Base-by-base conservation (phyloP, 2,797 vertebrate species). In the Tokudaia tokunoshimensis region DNA sequence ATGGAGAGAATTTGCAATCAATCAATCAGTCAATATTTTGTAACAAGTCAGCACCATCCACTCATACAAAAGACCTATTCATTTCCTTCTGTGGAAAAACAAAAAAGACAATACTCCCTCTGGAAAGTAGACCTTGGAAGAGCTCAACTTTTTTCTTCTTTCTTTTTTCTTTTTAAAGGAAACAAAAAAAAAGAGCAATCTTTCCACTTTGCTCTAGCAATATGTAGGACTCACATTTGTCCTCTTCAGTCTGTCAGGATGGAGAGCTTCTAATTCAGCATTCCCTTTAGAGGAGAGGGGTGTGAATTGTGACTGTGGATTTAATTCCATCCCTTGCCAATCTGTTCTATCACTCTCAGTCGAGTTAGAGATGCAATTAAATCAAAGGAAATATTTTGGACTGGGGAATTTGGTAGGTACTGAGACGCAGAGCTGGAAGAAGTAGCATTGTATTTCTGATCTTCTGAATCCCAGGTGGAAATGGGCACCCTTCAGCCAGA, bases 1-100 rank as follows among this genome's bases (percentile, higher is more conserved):
- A 82, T 89, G 82, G 57, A 67, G 72, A 96, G 72, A 96, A 57
- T 88, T 93, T 81, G 20, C 1, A 61, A 84, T 31, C 87, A 52
- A 52, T 57, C 41, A 63, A 65, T 67, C 76, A 50, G 19, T 57
- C 20, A 79, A 65, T 74, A n/a, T n/a, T n/a, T 57, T 92, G 55
- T 70, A 29, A 11, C 8, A 31, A 89, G 79, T 91, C 41, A 84
- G 47, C 6, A 70, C 22, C 55, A 86, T 75, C 50, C 29, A 87
- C 22, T 8, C 92, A 89, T 9, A 10, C 31, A 41, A 61, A 57
- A 94, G 52, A 82, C 31, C 14, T 81, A 41, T 7, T 55, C 7
- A 57, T 41, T 75, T 90, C 17, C 24, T 94, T 59, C 67, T 55
- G 41, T 31, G 84, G 82, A 34, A 89, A 67, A 94, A 29, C 11